A percentile compares a stretch with the other conserved stretches of the same genome.
These are phyloP conservation scores for Thamnaconus septentrionalis DNA, from an alignment of 2,113 vertebrate genomes.

Conservation along the genomic window DNA sequence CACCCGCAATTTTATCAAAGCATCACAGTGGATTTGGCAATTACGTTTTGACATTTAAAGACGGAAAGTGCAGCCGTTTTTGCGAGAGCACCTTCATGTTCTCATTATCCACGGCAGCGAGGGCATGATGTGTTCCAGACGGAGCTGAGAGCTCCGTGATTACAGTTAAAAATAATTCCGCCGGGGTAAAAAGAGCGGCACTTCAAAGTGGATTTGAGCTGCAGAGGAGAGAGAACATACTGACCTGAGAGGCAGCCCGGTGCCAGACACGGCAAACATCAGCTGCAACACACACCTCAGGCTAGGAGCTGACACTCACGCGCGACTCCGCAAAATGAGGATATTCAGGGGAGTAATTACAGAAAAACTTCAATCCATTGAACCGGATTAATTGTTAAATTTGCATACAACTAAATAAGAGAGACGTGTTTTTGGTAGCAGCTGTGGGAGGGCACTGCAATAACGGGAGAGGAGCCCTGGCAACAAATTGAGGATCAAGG, in stretches of 20 bases:
- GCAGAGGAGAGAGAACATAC: neutral
- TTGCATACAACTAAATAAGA: neutral
- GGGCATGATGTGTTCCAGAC: constrained; percentile 1
- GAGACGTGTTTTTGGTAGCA: neutral
- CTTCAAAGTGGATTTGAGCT: constrained; percentile 6
- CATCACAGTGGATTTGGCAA: neutral
- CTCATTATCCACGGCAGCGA: constrained; percentile 3
- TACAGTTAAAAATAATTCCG: constrained; percentile 30
- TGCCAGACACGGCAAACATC: neutral
- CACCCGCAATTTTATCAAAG: neutral
- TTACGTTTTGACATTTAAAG: constrained; percentile 2
- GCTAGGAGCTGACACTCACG: neutral
- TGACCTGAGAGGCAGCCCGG: constrained; percentile 12
- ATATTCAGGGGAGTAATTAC: neutral
- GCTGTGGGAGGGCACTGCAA: no score
- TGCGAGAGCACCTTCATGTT: constrained; percentile 5
- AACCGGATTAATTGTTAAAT: neutral
- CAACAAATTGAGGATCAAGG: no score
- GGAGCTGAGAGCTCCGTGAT: constrained; percentile 9
- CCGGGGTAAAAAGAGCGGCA: constrained; percentile 3
- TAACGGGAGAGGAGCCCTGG: neutral
- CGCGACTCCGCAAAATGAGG: neutral
- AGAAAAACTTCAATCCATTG: neutral
- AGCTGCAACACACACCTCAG: neutral
- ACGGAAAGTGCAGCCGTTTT: neutral